Evolutionary conservation across 2,888 invertebrate species (phyloP), one percentile per base, ranked within the genome.

Genomic region (Ochropleura leucogaster): DNA sequence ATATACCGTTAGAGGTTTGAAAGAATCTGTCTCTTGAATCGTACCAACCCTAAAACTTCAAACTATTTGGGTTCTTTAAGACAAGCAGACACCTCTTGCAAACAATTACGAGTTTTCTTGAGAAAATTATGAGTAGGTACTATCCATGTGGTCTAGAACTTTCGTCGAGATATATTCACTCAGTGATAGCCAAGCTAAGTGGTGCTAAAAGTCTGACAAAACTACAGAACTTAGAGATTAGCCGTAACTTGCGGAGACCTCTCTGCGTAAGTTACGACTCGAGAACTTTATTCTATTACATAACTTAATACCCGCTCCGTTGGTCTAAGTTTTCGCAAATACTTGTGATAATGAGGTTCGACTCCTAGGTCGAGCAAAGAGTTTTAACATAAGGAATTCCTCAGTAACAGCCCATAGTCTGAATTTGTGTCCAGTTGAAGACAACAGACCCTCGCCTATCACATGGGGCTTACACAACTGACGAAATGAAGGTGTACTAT

Each of bases 151-250:
- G 10, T 20, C 3, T 40, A 49, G 4, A 51, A 79, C 51, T 76
- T 77, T 47, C 12, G 6, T 51, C 20, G 9, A 10, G 44, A 49
- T 78, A 53, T 20, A 63, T 46, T 69, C 20, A 71, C n/a, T 62
- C 1, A 0, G 40, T 30, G 40, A 63, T 62, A 46, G 40, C 20
- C 57, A 63, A 79, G 72, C 20, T 63, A 63, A 79, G 72, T 42
- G 51, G 53, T 69, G n/a, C 62, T 63, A 51, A 71, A 79, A 77
- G 44, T 46, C 12, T 49, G 49, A 30, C 14, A 40, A 63, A 78
- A 20, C 20, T 76, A 18, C 51, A 47, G 20, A 16, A 51, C 46
- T 71, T 1, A 47, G 51, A 64, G 79, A 64, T 77, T 46, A 72
- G 57, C 40, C 30, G 12, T 7, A 46, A 63, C 55, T 47, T 30